Base-by-base conservation (phyloP, 2,113 vertebrate genomes). In the Collichthys lucidus region DNA sequence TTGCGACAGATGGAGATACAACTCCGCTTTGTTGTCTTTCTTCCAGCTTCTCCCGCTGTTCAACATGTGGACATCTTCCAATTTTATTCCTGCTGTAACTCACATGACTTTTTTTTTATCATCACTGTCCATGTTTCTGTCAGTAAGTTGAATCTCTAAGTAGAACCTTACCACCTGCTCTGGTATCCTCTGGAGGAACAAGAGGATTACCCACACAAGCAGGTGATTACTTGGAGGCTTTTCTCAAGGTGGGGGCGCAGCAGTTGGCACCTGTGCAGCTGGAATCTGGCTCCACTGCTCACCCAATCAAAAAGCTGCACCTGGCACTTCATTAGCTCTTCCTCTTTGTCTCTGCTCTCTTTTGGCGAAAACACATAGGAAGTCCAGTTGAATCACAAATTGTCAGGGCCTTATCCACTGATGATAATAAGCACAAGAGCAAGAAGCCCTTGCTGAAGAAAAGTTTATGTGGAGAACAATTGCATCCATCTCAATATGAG, bases 271-370 rank as follows among this genome's bases (percentile, higher is more conserved):
- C 35, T 1, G 9, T 17, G 47, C 53, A 12, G 60, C 26, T 9
- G 61, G 62, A 75, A 72, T 66, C 46, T 29, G 70, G 40, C 79
- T 61, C 35, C 53, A 44, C 56, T 17, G 42, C 75, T 79, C 56
- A 46, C 35, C 65, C 83, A 90, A 90, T 90, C 81, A 70, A 61
- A 69, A 42, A 44, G 57, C 75, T 85, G 86, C 86, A 92, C 86
- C 89, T 91, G 88, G 55, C 24, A 50, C 77, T 77, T 90, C 86
- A 83, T 90, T 85, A 84, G 76, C 73, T 67, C 55, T 52, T 56
- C 63, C 49, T 80, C 66, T 74, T 87, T 83, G 84, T 85, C 49
- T 79, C 52, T 26, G 20, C 67, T 76, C 64, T 79, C 72, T 26
- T 31, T 65, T 84, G 63, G 63, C n/a, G 5, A 69, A 59, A 46